Evolutionary conservation across 2,888 invertebrate genomes (phyloP).

Genomic region (Brachyptera putata): DNA sequence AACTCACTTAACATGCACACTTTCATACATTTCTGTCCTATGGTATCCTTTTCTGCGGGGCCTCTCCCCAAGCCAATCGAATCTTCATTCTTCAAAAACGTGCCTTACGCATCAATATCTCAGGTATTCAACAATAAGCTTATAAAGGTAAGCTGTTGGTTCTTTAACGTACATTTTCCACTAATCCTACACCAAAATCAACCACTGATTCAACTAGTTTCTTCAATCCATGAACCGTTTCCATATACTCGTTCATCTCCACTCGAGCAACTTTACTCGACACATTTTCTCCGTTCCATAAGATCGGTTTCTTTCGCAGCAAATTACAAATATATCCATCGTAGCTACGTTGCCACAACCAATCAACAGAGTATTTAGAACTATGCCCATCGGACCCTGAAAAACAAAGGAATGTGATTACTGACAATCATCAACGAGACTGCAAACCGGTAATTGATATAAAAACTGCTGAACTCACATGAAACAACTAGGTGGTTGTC

Average conservation of each 20-base stretch:
- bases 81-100: too few species aligned
- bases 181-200: slow-evolving; percentile 49
- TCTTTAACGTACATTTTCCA: too few species aligned
- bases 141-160: too few species aligned
- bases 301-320: slow-evolving; percentile 37
- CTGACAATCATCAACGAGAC: too few species aligned
- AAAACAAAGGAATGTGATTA: slow-evolving; percentile 14
- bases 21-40: too few species aligned
- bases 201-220: slow-evolving; percentile 51
- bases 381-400: slow-evolving; percentile 57
- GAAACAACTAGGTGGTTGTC: slow-evolving; percentile 45
- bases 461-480: slow-evolving; percentile 56
- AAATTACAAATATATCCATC: slow-evolving; percentile 25
- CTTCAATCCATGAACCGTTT: slow-evolving; percentile 46
- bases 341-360: slow-evolving; percentile 45
- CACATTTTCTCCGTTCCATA: slow-evolving; percentile 50
- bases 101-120: too few species aligned
- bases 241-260: slow-evolving; percentile 46
- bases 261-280: slow-evolving; percentile 24
- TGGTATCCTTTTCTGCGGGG: too few species aligned
- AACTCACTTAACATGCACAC: too few species aligned
- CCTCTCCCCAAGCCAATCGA: too few species aligned
- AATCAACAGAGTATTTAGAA: slow-evolving; percentile 50
- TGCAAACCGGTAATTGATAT: too few species aligned
- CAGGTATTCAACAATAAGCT: too few species aligned